Base-by-base conservation (phyloP, 2,888 invertebrate species). In the Gisinianus flammeolus region DNA sequence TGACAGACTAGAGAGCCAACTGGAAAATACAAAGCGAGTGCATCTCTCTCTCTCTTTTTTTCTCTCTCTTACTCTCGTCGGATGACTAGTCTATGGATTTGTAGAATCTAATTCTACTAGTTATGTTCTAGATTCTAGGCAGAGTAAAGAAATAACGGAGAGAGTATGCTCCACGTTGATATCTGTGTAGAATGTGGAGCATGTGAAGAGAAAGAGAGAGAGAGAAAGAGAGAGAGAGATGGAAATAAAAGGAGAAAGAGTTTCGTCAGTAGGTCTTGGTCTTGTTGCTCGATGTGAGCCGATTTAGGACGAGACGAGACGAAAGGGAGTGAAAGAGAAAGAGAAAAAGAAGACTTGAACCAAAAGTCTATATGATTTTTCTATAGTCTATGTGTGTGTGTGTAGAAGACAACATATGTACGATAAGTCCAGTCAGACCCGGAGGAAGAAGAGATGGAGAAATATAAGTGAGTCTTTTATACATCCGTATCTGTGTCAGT, bases 221-320 rank as follows among this genome's bases (percentile, higher is more conserved):
- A 58, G 10, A 24, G 24, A 58, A 12, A 12, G 12, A 62, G 62
- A 62, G 8, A 3, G 3, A 62, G 10, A 12, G 12, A 26, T 22
- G 26, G 62, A 62, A 26, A 62, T 62, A 62, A 62, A 62, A 62
- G n/a, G n/a, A n/a, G 26, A 62, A 6, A 2, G 44, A 44, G 19
- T 44, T 44, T 44, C 35, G 35, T 44, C 44, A 44, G 44, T 44
- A 16, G 44, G 44, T 44, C 8, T 44, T 44, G 44, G 8, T 44
- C 30, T 62, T n/a, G 58, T 44, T 44, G 19, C 70, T 70, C 62
- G 73, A 64, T 62, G 73, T 31, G 62, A 28, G 35, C 73, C 73
- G 73, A 73, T 64, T 73, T 64, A 24, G 58, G 35, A 73, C 67
- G 66, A 74, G 67, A 66, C 28, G 28, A 28, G 44, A 67, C 74